Conservation (phyloP, 2,113 vertebrate species). For the Nipponia nippon region DNA sequence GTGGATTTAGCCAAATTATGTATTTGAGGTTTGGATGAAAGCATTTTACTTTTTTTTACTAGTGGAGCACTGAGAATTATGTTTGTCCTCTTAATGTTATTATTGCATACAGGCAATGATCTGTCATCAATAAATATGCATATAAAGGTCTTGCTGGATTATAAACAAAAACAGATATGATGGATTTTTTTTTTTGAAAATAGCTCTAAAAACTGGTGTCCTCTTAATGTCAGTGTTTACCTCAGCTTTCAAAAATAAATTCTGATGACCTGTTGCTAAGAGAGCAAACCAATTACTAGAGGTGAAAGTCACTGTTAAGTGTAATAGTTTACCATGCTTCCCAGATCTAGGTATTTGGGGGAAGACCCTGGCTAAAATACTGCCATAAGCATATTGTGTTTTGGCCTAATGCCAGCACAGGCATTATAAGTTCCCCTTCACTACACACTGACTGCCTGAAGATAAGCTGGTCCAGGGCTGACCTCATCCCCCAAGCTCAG, state of each 20-base stretch:
- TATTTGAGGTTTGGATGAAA: slow-evolving; percentile 1
- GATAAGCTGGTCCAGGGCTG: not conserved
- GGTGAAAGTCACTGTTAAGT: not conserved
- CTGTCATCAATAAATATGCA: not conserved
- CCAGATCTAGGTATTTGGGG: not conserved
- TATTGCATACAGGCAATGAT: not conserved
- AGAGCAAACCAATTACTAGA: not conserved
- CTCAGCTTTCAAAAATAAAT: not conserved
- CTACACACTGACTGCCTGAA: not conserved
- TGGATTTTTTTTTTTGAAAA: not conserved
- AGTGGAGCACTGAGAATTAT: not conserved
- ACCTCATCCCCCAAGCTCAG: too few species aligned
- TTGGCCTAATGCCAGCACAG: not conserved
- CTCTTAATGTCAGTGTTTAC: not conserved
- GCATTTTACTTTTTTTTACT: not conserved
- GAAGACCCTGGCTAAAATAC: not conserved
- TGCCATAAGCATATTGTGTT: not conserved
- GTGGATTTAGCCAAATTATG: slow-evolving; percentile 6
- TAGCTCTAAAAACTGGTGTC: not conserved
- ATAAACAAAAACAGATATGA: not conserved
- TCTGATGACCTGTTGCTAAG: not conserved
- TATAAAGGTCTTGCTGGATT: not conserved
- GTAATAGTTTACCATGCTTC: not conserved
- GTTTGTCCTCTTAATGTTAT: not conserved
- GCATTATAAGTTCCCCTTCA: not conserved